Percentiles rank a stretch among this genome's conserved stretches.
These are phyloP conservation scores for roundworm (Caenorhabditis elegans) DNA, from an alignment of 1,140 invertebrate genomes.

Conservation along the genomic window WBcel235 BX284603.4:759001-759500, in stretches of 20 bases:
- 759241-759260: background rate
- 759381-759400: no score
- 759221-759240: background rate
- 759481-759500: no score
- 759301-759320: background rate
- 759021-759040: background rate
- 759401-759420: no score
- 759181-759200: constrained; percentile 19
- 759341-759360: no score
- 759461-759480: no score
- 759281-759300: background rate
- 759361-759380: no score
- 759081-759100: no score
- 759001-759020: background rate
- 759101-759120: background rate
- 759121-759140: background rate
- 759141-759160: constrained; percentile 7
- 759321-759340: no score
- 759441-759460: no score
- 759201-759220: background rate
- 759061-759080: no score
- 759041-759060: background rate
- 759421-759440: no score
- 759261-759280: background rate
- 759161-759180: background rate